Evolutionary conservation across 2,888 invertebrate genomes (phyloP), one percentile per base, ranked within the genome.

Genomic region (Brachyopa scutellaris): DNA sequence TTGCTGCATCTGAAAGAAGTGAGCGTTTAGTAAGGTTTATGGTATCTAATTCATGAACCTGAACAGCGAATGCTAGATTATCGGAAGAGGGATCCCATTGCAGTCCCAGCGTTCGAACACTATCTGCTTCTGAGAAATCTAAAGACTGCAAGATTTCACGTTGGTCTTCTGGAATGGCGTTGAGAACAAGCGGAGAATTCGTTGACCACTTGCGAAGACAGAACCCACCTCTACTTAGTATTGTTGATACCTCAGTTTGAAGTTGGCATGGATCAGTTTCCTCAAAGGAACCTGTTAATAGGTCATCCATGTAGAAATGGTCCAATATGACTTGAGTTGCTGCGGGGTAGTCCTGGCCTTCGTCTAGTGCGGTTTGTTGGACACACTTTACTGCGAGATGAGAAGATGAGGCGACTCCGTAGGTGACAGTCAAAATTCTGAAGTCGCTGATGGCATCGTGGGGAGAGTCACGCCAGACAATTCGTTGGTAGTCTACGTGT

Each of bases 321-420:
- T n/a, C n/a, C n/a, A n/a, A n/a, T n/a, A 82, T 77, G 2, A n/a
- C 26, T 31, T 31, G 8, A 1, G 11, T 26, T 7, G 11, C 23
- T 11, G 9, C n/a, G 2, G 45, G 49, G 29, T 17, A 21, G 15
- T 29, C 40, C 9, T 55, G 36, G 1, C 31, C 21, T 55, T 36
- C 36, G 15, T 66, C 62, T 2, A 26, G 49, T 13, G 74, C 79
- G 8, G 55, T 57, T 36, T 72, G 72, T 23, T 84, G 69, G 13
- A 82, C 21, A 11, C 66, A 47, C 40, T 67, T 72, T 8, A 84
- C 72, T 0, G 62, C 62, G 29, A 72, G 38, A 29, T 84, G 57
- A 9, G 84, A 76, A 7, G 80, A 59, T 1, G 80, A 59, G 1
- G 84, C 72, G 7, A 70, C 59, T 2, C 78, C 84, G 26, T 84